Evolutionary conservation across 2,888 invertebrate species (phyloP), one percentile per base, ranked within the genome.

Genomic region (Scrobipalpa costella): DNA sequence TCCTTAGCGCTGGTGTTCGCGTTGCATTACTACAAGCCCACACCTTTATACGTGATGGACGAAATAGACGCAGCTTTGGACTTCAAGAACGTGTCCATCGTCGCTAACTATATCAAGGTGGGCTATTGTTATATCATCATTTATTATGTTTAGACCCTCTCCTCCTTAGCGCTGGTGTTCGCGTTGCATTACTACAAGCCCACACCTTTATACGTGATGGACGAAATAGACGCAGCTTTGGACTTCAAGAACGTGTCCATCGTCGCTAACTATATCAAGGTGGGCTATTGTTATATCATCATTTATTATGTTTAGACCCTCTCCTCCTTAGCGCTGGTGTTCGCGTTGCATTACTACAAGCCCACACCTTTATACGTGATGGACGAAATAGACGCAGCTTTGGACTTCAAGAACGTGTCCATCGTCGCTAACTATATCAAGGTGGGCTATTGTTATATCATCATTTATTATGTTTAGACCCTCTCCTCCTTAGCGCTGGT

Each of bases 211-310:
- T 99, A 99, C 79, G 98, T 97, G 9, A 99, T 99, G 99, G 99
- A 99, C 78, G 99, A 99, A 86, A 99, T 99, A 62, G 99, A 99
- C 83, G 99, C 99, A 0, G 99, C 99, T 0, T 88, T 99, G 52
- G 99, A 99, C 88, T 99, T 98, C 83, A 98, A 98, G 79, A 99
- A 99, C 80, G 99, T 99, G 0, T 98, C 99, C 0, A 99, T 99
- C 68, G 97, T 99, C 21, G 99, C 96, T 0, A 96, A 98, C 85
- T 99, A 99, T 83, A 98, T 99, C 65, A 99, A 97, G 94, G 97
- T 97, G 81, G 5, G 27, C 2, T 5, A 27, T n/a, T 27, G 27
- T 27, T 27, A 27, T 27, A 27, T 27, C 27, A 27, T n/a, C n/a
- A n/a, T n/a, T n/a, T n/a, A n/a, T n/a, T n/a, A n/a, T n/a, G n/a